Evolutionary conservation across 53 echinoderm and acorn worm species (phyloP).

Genomic region (Antedon mediterranea): DNA sequence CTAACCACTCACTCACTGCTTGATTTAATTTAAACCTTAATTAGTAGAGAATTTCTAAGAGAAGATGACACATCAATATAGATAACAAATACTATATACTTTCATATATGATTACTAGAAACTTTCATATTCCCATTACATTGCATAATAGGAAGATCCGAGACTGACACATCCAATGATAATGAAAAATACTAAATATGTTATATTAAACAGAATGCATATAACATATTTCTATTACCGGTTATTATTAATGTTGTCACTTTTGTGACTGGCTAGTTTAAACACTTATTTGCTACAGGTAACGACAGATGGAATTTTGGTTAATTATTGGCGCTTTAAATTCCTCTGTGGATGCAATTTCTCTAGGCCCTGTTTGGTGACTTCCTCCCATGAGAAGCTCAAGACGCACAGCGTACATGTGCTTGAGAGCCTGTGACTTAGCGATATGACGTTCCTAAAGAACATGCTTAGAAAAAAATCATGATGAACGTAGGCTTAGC

Average conservation of each 20-base stretch:
- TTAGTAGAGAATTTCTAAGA: not conserved
- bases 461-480: not conserved
- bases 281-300: not conserved
- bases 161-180: not conserved
- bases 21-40: not conserved
- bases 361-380: not conserved
- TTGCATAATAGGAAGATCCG: not conserved
- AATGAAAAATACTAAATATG: not conserved
- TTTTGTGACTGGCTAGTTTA: conserved; percentile 1
- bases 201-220: not conserved
- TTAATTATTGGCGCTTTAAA: not conserved
- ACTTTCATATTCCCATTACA: not conserved
- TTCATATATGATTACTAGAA: not conserved
- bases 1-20: not conserved
- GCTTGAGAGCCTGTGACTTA: not conserved
- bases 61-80: not conserved
- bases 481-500: not conserved
- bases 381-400: not conserved
- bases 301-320: conserved; percentile 1
- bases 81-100: not conserved
- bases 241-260: not conserved
- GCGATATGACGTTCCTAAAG: not conserved
- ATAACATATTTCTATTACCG: not conserved
- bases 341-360: not conserved
- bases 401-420: not conserved